Evolutionary conservation across 2,888 invertebrate species (phyloP), one percentile per base, ranked within the genome.

Genomic region (Antitype chi): DNA sequence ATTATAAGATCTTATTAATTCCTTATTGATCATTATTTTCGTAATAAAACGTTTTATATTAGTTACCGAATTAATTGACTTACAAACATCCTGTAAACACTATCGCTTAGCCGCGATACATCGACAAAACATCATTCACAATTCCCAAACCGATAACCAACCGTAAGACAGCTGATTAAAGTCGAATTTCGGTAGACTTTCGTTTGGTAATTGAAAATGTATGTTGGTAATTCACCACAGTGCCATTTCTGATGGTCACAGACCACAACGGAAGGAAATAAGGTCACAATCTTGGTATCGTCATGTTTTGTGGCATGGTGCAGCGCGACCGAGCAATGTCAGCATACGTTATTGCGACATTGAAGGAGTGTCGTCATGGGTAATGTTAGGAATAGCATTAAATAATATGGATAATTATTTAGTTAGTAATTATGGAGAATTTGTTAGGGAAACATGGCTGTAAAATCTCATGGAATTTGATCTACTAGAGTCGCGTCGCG

Each of bases 241-340:
- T 88, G 89, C 87, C 87, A 85, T 85, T 89, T 82, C 69, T 47
- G 82, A 88, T 64, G 86, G 89, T 71, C 88, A 80, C 78, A 76
- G 73, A 70, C 64, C 55, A 78, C 53, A 73, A 69, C 89, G 88
- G 90, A 89, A 89, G 90, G 88, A 89, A 89, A 87, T 88, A 87
- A 89, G 88, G 88, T 85, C 86, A 28, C 43, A 49, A 23, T 25
- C 77, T 64, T 74, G 64, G 74, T 76, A 77, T 53, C 72, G 69
- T 71, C 67, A n/a, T 80, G 77, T 70, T 80, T 85, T 82, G 66
- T 63, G 20, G 25, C 57, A 80, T 80, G 82, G 87, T 81, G 81
- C 78, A n/a, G 17, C 7, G 20, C 20, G 57, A n/a, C n/a, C 43
- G 43, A 17, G 75, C 67, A 52, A 76, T 78, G 81, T 70, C 80